Conservation (phyloP, 2,888 invertebrate genomes). For the Periphyllus acericola region DNA sequence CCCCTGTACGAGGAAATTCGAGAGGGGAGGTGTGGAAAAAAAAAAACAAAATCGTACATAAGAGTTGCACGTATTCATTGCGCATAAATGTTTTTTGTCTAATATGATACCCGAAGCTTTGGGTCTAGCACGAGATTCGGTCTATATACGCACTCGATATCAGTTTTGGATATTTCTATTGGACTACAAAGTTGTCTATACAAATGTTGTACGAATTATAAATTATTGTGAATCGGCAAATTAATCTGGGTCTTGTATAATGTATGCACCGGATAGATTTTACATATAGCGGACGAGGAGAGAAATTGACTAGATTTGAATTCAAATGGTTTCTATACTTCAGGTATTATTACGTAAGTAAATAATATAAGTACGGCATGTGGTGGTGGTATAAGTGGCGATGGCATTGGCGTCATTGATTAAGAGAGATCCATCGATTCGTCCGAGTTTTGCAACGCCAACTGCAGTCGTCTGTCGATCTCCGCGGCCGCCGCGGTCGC, state of each 20-base stretch:
- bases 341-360: background rate
- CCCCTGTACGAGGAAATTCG: background rate
- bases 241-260: too few species aligned
- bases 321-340: background rate
- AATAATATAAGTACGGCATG: background rate
- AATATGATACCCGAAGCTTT: too few species aligned
- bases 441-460: constrained; percentile 51
- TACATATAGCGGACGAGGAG: background rate
- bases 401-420: background rate
- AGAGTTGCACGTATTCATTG: too few species aligned
- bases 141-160: too few species aligned
- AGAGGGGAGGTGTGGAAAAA: background rate
- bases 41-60: too few species aligned
- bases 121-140: too few species aligned
- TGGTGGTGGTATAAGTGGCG: background rate
- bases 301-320: constrained; percentile 1
- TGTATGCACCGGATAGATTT: background rate
- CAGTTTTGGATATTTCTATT: too few species aligned
- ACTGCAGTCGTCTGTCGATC: constrained; percentile 43
- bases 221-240: too few species aligned
- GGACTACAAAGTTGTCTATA: too few species aligned
- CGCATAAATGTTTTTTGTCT: too few species aligned
- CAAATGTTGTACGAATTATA: too few species aligned
- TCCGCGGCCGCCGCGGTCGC: constrained; percentile 42
- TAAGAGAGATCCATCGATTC: constrained; percentile 57